Base-by-base conservation (phyloP, 2,888 invertebrate species). In the Elgonia sp. region DNA sequence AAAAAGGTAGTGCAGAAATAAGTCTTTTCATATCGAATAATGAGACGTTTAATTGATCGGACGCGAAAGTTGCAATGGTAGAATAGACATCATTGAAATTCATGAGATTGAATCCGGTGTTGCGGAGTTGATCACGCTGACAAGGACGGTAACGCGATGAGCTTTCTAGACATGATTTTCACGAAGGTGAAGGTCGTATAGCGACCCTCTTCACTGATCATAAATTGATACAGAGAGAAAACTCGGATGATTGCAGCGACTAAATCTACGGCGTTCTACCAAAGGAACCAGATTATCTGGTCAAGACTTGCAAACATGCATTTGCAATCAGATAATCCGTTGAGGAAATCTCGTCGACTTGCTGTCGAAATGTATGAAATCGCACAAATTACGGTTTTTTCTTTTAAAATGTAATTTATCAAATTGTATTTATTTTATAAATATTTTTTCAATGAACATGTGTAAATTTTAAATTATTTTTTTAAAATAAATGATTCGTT, bases 131-230 rank as follows among this genome's bases (percentile, higher is more conserved):
- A 89, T 87, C 84, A 60, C 77, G 57, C 69, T 50, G 84, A 69
- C 89, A 89, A 86, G 84, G 63, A 77, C 77, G 53, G 62, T 21
- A 53, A 60, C 46, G 69, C 69, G 77, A 85, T 81, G 89, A 88
- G 88, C 91, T 92, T 92, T 92, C 92, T 92, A 91, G 89, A 89
- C 89, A 84, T 90, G 92, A 91, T 92, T 92, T 92, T 90, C 84
- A 89, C 87, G 89, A 90, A 92, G 91, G 91, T 92, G 92, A 93
- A 92, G 92, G 92, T 90, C 92, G 91, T 60, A 84, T 50, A 12
- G 76, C 63, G 53, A 81, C 70, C 86, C 82, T 79, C 79, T 70
- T 86, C 18, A 46, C 18, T 20, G 69, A 79, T 83, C 83, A 65
- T 80, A 87, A 87, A 87, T 83, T 55, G 65, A 86, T 55, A n/a